Base-by-base conservation (phyloP, 2,888 invertebrate genomes). In the Biston betularia region DNA sequence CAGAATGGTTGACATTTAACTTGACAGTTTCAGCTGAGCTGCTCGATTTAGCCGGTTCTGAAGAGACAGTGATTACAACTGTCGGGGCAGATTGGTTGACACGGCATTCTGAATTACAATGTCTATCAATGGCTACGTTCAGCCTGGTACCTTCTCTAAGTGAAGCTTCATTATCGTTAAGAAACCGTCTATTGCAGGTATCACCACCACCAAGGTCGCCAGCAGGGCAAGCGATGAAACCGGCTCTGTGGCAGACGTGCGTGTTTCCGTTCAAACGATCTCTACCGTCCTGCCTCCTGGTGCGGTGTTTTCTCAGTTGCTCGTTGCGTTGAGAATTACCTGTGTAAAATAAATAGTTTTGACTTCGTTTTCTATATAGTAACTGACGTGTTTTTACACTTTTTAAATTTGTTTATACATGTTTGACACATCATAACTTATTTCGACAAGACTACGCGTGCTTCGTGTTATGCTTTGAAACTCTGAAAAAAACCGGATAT, bases 271-370 rank as follows among this genome's bases (percentile, higher is more conserved):
- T 38, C 24, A 15, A 15, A 0, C 35, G 50, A 0, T 52, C 52
- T 0, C 53, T 15, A 63, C 15, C 44, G 12, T 54, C 57, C 9
- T 55, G 12, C n/a, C 49, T 52, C 7, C n/a, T 35, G 38, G 12
- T 24, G 11, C 14, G 52, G 53, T 8, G 46, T 33, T 46, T 57
- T 15, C 12, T 15, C 3, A 6, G 6, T 5, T 48, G 59, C 49
- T 69, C 68, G 46, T 65, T 65, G 42, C 58, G 73, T 12, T 67
- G 46, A 12, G 79, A 77, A 69, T 76, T 75, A 60, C 79, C 79
- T 79, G 77, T 11, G 12, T 24, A 33, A 6, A 50, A 50, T n/a
- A 49, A 12, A 46, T 14, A 45, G n/a, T 4, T 45, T 14, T 12
- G 14, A 45, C n/a, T 7, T 45, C 12, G 5, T 12, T 12, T 42